Base-by-base conservation (phyloP, 2,888 invertebrate species). In the Sinotaia quadrata region DNA sequence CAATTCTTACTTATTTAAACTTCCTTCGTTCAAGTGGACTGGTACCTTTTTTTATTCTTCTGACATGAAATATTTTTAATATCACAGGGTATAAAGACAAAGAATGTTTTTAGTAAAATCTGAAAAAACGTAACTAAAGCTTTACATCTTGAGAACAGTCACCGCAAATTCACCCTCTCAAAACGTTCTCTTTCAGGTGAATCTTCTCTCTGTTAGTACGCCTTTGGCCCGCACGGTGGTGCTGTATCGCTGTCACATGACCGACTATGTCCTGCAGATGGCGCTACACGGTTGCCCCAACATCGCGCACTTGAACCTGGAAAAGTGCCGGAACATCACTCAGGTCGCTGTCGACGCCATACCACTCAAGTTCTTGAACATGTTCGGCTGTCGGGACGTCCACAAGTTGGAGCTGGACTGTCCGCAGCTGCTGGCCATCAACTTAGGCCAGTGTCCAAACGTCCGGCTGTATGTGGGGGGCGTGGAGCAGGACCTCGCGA, bases 191-290 rank as follows among this genome's bases (percentile, higher is more conserved):
- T 10, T 27, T 2, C 68, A 73, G 73, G 76, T 82, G 24, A 81
- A 80, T 41, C 73, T 82, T 29, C 69, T 82, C 12, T 78, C 78
- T 10, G 74, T 82, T n/a, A 76, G 78, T 56, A 81, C 81, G 8
- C 81, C 79, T 5, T 49, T 80, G 29, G 82, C 79, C 8, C 75
- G 75, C 51, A 81, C 82, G 1, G 78, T 82, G 31, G 81, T 82
- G 29, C 74, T 82, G 21, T 82, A 81, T 67, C 73, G 81, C 34
- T 82, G 82, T 56, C 78, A 79, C 47, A 77, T 82, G 75, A 68
- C 81, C 4, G 80, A 82, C 68, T 82, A 82, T 68, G 80, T 77
- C 10, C 74, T 82, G 36, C 77, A 80, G 67, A 82, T 82, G 82
- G 82, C 79, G 21, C 75, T 82, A 4, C 75, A 70, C 60, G 82